Evolutionary conservation across 2,888 invertebrate species (phyloP), one percentile per base, ranked within the genome.

Genomic region (Phortica okadai): DNA sequence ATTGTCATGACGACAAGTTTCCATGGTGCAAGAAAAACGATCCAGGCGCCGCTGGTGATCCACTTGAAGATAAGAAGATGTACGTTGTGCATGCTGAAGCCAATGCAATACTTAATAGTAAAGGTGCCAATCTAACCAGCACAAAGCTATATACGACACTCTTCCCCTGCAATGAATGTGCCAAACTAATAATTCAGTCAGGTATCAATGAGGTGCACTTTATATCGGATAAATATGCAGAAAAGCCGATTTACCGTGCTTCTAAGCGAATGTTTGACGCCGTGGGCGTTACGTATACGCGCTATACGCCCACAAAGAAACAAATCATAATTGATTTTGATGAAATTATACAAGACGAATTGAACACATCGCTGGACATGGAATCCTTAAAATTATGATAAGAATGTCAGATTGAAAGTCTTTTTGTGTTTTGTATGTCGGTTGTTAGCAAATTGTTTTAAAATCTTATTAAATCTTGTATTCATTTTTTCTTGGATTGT

Each of bases 21-120:
- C 97, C 99, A 0, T 99, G 99, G 99, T 92, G 93, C 0, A 97
- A 97, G 90, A 8, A 76, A 11, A 25, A 42, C 1, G 78, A 73
- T 0, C 44, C 25, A 0, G 73, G 77, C 58, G n/a, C 58, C 10
- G 75, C 25, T 3, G n/a, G 62, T 0, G 92, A 94, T 83, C 90
- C 92, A 14, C 90, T 96, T 75, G 93, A 97, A 62, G 95, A 94
- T 74, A 99, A 99, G 92, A 94, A 94, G 90, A 92, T 96, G 79
- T 99, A 97, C 79, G 99, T 99, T 0, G 98, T 98, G 81, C 99
- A 99, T 92, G 99, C 99, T 2, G 99, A 99, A 93, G 94, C 98
- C 92, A 99, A 99, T 92, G 99, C 99, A 0, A 96, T 99, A 81
- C 88, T 99, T 16, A 99, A 99, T 90, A 97, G 96, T 90, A 98